Evolutionary conservation across 2,797 vertebrate genomes (phyloP).

Genomic region (Tokudaia tokunoshimensis): DNA sequence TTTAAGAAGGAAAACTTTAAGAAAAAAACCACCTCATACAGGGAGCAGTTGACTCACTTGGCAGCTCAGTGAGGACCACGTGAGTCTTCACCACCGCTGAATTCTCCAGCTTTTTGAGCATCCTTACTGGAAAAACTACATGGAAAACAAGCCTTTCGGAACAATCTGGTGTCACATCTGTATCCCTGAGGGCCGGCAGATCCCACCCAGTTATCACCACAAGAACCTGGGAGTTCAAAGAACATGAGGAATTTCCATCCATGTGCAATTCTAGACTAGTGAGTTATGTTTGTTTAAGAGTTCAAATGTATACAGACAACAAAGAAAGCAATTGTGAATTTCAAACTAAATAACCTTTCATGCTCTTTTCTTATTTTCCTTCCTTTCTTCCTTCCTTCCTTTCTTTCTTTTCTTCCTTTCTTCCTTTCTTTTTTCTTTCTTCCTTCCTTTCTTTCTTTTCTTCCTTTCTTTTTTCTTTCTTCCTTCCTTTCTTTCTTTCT

Average conservation of each 20-base stretch:
- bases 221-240: not conserved
- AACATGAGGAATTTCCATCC: not conserved
- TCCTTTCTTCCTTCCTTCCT: rapidly evolving
- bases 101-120: constrained; percentile 1
- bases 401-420: not conserved
- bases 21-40: not conserved
- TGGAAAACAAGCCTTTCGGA: not conserved
- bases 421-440: too few species aligned
- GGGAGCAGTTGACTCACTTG: not conserved
- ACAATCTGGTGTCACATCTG: not conserved
- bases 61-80: not conserved
- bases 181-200: not conserved
- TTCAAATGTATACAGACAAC: constrained; percentile 28
- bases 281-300: not conserved
- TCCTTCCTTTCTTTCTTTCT: not conserved
- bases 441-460: too few species aligned
- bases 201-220: not conserved
- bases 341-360: not conserved
- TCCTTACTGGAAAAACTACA: not conserved
- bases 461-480: not conserved
- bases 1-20: not conserved
- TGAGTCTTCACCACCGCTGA: not conserved
- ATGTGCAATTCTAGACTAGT: not conserved
- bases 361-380: not conserved
- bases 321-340: constrained; percentile 21